Conservation (phyloP, 1,140 invertebrate genomes). For the Caenorhabditis remanei region DNA sequence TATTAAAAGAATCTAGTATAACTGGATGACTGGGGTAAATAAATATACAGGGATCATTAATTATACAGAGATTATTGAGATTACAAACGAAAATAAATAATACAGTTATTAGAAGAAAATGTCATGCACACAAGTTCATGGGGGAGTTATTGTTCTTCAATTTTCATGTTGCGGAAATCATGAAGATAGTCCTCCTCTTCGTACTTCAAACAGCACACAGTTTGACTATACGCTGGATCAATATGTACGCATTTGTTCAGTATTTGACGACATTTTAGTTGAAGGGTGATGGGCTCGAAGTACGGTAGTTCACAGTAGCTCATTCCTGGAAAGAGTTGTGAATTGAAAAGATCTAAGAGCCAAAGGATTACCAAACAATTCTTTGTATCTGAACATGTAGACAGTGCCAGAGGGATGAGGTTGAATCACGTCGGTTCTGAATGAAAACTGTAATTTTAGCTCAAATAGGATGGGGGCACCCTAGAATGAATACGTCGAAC, state of each 20-base stretch:
- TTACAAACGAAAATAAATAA: not conserved
- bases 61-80: not conserved
- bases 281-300: not conserved
- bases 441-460: not conserved
- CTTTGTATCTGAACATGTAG: constrained; percentile 33
- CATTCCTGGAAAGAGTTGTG: not conserved
- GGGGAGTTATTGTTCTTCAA: not conserved
- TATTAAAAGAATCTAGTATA: too few relatives aligned
- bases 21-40: too few relatives aligned
- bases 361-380: not conserved
- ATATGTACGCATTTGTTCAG: not conserved
- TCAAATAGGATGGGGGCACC: not conserved
- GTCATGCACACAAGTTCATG: too few relatives aligned
- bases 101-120: not conserved
- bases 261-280: constrained; percentile 17
- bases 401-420: not conserved
- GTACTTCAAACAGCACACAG: not conserved
- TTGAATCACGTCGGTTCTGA: constrained; percentile 24
- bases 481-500: not conserved
- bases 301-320: constrained; percentile 14
- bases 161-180: too few relatives aligned
- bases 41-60: constrained; percentile 1
- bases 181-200: too few relatives aligned
- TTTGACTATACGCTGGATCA: not conserved
- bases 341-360: not conserved